Evolutionary conservation across 1,140 invertebrate genomes (phyloP).

Genomic region (Coelopa frigida): DNA sequence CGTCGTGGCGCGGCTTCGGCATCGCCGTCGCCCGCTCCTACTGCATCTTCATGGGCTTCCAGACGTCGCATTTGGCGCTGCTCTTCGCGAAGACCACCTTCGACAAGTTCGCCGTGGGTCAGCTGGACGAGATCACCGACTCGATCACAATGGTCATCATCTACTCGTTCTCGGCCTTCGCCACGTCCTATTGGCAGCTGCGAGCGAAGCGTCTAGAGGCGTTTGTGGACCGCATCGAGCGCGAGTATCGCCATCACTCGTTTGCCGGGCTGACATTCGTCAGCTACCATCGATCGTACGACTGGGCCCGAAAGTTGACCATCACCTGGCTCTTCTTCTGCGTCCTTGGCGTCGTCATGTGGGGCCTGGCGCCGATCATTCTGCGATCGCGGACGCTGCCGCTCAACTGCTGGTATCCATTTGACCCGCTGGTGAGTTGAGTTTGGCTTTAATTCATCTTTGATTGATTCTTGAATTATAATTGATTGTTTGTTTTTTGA

Average conservation of each 20-base stretch:
- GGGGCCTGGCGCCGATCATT: constrained; percentile 28
- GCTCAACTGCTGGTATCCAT: constrained; percentile 36
- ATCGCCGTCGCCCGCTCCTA: constrained; percentile 4
- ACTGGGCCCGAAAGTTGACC: constrained; percentile 17
- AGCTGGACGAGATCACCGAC: constrained; percentile 34
- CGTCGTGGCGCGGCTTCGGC: too few relatives aligned
- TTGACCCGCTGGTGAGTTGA: constrained; percentile 23
- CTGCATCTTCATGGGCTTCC: constrained; percentile 17
- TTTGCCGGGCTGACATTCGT: constrained; percentile 35
- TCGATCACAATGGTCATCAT: constrained; percentile 36
- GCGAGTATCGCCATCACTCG: constrained; percentile 34
- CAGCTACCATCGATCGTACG: constrained; percentile 15
- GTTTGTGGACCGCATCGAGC: constrained; percentile 24
- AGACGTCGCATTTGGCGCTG: constrained; percentile 23
- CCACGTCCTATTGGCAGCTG: constrained; percentile 27
- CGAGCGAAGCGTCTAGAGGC: constrained; percentile 13
- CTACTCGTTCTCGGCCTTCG: constrained; percentile 31
- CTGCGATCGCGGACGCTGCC: constrained; percentile 24
- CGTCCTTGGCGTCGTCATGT: constrained; percentile 20
- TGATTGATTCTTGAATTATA: too few relatives aligned
- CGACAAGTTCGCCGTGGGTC: constrained; percentile 25
- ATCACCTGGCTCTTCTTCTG: constrained; percentile 22
- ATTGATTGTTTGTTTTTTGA: too few relatives aligned
- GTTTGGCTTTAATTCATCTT: too few relatives aligned
- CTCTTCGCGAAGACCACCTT: constrained; percentile 29